phyloP scores from a whole-genome alignment of 2,797 vertebrate genomes.

The Sitta carolinensis region DNA sequence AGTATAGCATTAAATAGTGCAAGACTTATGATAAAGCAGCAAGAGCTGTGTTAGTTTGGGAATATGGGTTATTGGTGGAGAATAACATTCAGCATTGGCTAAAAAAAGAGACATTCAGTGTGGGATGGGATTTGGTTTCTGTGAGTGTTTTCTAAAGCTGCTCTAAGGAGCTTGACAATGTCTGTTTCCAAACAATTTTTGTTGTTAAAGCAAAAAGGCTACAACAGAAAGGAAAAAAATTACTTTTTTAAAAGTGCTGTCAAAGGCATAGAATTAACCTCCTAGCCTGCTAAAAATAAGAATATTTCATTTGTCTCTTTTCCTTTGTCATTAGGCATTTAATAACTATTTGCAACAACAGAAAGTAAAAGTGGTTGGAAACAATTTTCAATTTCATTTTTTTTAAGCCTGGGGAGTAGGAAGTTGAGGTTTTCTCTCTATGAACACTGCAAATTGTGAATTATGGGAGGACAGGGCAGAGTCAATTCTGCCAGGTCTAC shows the following conservation, averaged over 20 bases:
- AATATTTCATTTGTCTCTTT: neutral
- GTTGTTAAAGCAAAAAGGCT: neutral
- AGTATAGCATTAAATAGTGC: constrained; percentile 43
- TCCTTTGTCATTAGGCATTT: neutral
- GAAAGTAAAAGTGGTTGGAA: neutral
- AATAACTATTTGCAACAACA: neutral
- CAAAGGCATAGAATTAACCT: neutral
- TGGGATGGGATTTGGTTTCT: constrained; percentile 20
- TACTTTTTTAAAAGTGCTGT: neutral
- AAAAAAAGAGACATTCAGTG: neutral
- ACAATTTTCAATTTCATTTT: neutral
- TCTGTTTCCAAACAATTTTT: neutral
- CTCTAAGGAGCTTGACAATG: neutral
- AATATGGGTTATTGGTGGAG: constrained; percentile 17
- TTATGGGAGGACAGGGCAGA: neutral
- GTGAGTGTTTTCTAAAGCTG: neutral
- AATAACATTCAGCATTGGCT: neutral
- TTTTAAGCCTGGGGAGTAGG: neutral
- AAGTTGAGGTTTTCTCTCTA: neutral
- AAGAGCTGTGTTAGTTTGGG: constrained; percentile 22
- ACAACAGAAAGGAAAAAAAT: neutral
- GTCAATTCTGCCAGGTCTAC: neutral
- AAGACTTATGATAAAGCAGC: constrained; percentile 4
- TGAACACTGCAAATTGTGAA: neutral
- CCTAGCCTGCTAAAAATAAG: neutral